Evolutionary conservation across 1,140 invertebrate genomes (phyloP).

Genomic region (Ganaspis sp.): DNA sequence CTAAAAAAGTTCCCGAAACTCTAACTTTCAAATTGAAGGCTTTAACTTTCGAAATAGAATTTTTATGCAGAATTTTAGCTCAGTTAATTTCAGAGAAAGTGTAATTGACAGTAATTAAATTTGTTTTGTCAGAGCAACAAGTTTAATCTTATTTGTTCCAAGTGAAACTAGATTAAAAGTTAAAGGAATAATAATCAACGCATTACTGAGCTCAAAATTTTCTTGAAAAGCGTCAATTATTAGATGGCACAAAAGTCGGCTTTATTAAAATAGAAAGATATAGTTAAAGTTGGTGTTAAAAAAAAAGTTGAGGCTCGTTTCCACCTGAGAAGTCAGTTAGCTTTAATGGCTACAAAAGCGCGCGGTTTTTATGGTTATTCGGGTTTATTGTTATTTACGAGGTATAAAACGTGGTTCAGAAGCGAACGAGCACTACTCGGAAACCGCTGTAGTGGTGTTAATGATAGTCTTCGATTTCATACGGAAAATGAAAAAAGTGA

Average conservation of each 20-base stretch:
- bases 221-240: background rate
- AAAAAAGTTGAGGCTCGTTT: background rate
- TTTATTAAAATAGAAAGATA: no score
- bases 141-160: background rate
- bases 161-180: background rate
- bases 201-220: background rate
- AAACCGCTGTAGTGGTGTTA: background rate
- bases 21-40: background rate
- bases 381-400: background rate
- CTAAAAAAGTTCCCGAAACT: background rate
- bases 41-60: background rate
- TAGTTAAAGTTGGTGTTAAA: no score
- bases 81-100: background rate
- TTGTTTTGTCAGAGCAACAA: background rate
- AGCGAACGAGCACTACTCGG: background rate
- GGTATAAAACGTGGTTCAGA: background rate
- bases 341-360: background rate
- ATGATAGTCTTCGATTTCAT: background rate
- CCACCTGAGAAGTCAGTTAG: background rate
- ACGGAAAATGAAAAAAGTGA: background rate
- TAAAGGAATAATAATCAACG: background rate
- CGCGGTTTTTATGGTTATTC: constrained; percentile 8
- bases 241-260: no score
- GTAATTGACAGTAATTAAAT: background rate
- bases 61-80: background rate